A percentile compares a stretch with the other conserved stretches of the same genome.
Evolutionary conservation across 1,140 invertebrate species (phyloP).

Genomic region (Drosophila elegans): DNA sequence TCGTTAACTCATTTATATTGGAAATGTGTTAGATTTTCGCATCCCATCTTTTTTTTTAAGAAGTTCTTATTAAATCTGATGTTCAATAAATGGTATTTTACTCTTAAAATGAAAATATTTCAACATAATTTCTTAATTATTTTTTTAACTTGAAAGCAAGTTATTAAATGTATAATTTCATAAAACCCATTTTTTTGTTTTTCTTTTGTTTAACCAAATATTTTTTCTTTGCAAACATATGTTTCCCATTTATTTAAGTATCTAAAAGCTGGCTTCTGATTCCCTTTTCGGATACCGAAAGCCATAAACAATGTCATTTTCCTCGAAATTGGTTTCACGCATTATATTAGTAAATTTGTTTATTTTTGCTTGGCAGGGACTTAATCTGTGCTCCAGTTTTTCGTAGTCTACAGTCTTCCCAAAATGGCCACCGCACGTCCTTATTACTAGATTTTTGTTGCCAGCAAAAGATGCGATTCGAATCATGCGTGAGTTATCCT

Average conservation of each 20-base stretch:
- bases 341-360: slow-evolving; percentile 12
- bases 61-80: too few species aligned
- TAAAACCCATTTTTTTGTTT: too few species aligned
- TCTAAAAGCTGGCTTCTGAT: slow-evolving; percentile 4
- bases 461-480: slow-evolving; percentile 6
- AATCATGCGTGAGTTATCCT: slow-evolving; percentile 6
- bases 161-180: too few species aligned
- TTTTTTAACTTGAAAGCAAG: too few species aligned
- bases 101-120: too few species aligned
- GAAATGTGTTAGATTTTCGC: too few species aligned
- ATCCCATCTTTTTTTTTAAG: too few species aligned
- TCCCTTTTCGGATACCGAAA: background rate
- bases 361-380: slow-evolving; percentile 15
- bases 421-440: slow-evolving; percentile 36
- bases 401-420: slow-evolving; percentile 12
- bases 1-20: too few species aligned
- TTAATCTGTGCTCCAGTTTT: slow-evolving; percentile 23
- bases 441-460: slow-evolving; percentile 2
- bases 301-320: background rate
- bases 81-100: too few species aligned
- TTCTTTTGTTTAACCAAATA: background rate
- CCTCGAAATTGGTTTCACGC: slow-evolving; percentile 7
- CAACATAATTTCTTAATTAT: too few species aligned
- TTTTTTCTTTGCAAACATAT: background rate
- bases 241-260: background rate